phyloP scores from a whole-genome alignment of 1,140 invertebrate genomes.

The Frieseomelitta varia region DNA sequence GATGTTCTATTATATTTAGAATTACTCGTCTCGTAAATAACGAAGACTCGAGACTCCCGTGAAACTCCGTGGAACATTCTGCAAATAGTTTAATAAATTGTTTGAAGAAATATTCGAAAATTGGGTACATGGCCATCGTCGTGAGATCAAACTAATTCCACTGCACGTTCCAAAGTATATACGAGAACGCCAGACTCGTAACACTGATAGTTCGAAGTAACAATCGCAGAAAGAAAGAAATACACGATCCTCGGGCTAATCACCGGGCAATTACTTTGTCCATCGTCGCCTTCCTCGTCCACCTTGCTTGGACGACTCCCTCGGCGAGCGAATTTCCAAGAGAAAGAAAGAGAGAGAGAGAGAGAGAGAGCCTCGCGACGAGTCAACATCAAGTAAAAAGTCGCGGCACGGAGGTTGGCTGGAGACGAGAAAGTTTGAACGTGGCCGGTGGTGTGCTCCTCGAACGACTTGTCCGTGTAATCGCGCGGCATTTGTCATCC shows the following conservation, averaged over 20 bases:
- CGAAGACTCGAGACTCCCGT: too few species aligned
- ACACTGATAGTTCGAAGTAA: neutral
- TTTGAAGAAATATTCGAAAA: too few species aligned
- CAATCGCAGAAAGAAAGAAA: neutral
- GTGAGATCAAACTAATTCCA: neutral
- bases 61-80: too few species aligned
- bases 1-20: too few species aligned
- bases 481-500: conserved; percentile 65
- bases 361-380: too few species aligned
- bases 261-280: neutral
- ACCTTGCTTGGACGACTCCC: too few species aligned
- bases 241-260: neutral
- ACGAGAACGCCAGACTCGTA: neutral
- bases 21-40: too few species aligned
- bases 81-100: too few species aligned
- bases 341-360: too few species aligned
- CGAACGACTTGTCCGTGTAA: conserved; percentile 66
- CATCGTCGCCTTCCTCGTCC: neutral
- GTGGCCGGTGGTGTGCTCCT: conserved; percentile 34
- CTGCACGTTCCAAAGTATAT: neutral
- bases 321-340: neutral
- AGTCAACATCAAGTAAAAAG: too few species aligned
- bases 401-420: neutral
- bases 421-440: conserved; percentile 36
- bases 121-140: too few species aligned